These are phyloP conservation scores for Nephrotoma appendiculata DNA, from an alignment of 2,888 invertebrate genomes.

Conservation along the genomic window DNA sequence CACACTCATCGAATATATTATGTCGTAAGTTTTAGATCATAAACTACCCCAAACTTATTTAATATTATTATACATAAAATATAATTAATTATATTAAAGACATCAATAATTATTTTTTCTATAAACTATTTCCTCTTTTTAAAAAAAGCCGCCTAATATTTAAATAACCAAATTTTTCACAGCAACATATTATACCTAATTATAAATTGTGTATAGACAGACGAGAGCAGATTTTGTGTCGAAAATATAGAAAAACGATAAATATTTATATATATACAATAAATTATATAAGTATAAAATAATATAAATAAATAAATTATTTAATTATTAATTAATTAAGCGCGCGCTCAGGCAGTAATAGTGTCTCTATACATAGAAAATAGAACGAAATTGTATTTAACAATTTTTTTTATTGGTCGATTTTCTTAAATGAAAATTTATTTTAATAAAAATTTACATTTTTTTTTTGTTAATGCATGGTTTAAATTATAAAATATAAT, in stretches of 20 bases:
- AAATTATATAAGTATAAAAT: neutral
- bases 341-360: neutral
- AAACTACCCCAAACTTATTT: neutral
- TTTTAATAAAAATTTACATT: neutral
- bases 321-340: neutral
- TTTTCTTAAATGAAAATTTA: neutral
- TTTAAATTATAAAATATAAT: neutral
- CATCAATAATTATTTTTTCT: neutral
- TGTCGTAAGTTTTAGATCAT: neutral
- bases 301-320: neutral
- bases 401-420: neutral
- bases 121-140: neutral
- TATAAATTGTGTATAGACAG: neutral
- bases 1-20: neutral
- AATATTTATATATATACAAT: neutral
- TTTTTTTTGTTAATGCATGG: neutral
- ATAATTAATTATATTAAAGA: neutral
- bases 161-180: neutral
- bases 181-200: neutral
- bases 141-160: neutral
- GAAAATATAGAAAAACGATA: neutral
- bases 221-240: neutral
- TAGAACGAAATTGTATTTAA: neutral
- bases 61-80: neutral
- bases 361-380: neutral